Evolutionary conservation across 1,140 invertebrate species (phyloP).

Genomic region (Aphidius ervi): DNA sequence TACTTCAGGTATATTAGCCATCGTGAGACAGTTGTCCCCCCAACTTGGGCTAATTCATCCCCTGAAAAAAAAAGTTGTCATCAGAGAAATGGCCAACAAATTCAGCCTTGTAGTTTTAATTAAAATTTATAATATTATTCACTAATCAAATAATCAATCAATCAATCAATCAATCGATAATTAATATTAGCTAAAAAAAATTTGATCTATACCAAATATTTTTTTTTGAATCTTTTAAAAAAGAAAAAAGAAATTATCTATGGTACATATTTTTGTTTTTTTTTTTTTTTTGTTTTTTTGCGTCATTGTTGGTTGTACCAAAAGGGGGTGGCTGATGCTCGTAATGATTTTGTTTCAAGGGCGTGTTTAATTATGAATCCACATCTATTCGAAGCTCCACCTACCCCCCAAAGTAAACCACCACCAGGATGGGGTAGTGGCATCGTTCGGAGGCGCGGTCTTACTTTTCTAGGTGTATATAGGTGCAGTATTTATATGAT

Average conservation of each 20-base stretch:
- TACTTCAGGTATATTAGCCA: constrained; percentile 16
- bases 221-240: too few species aligned
- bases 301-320: too few species aligned
- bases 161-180: neutral
- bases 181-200: too few species aligned
- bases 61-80: constrained; percentile 22
- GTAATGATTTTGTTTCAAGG: constrained; percentile 56
- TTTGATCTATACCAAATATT: too few species aligned
- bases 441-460: constrained; percentile 21
- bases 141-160: neutral
- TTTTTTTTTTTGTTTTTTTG: too few species aligned
- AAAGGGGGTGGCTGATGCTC: constrained; percentile 13
- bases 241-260: too few species aligned
- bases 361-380: constrained; percentile 57
- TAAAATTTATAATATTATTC: neutral
- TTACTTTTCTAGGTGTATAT: constrained; percentile 1
- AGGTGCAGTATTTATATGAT: neutral
- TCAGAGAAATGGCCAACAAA: constrained; percentile 11
- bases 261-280: too few species aligned
- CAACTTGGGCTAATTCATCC: constrained; percentile 33
- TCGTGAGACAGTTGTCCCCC: constrained; percentile 22
- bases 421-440: constrained; percentile 22
- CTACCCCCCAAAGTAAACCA: constrained; percentile 34
- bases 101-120: neutral
- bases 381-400: constrained; percentile 52